Conservation (phyloP, 2,797 vertebrate genomes). For the Rhabdophis nuchalis region DNA sequence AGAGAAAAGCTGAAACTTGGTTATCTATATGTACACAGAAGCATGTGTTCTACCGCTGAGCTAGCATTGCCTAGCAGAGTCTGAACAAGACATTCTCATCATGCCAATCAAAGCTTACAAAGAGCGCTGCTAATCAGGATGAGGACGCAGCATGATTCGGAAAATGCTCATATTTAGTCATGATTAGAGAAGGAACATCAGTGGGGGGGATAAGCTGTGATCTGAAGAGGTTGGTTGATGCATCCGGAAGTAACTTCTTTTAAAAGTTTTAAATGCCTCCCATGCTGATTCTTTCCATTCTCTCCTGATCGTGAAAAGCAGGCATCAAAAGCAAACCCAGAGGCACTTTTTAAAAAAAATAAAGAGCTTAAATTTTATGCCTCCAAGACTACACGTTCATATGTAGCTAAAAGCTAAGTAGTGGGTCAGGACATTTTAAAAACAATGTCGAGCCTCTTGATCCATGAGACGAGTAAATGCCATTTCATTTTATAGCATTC, state of each 20-base stretch:
- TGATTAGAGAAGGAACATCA: background rate
- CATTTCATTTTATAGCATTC: background rate
- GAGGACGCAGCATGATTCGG: background rate
- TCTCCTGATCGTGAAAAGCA: background rate
- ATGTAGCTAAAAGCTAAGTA: background rate
- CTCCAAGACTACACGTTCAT: background rate
- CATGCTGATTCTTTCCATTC: background rate
- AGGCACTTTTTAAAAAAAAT: background rate
- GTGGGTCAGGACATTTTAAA: background rate
- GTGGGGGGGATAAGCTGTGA: background rate
- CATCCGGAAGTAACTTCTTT: background rate
- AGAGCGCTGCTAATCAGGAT: background rate
- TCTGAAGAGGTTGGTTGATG: background rate
- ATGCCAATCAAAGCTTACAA: conserved; percentile 4
- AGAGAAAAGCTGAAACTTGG: background rate
- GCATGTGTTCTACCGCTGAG: background rate
- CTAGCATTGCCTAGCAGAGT: background rate
- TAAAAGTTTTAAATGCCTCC: background rate
- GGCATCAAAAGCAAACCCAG: background rate
- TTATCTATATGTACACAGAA: background rate
- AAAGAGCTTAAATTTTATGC: background rate
- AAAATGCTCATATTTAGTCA: conserved; percentile 1
- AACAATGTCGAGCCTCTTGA: background rate
- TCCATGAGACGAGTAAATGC: background rate
- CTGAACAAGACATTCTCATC: background rate